A percentile compares a stretch with the other conserved stretches of the same genome.
Conservation (phyloP, 2,888 invertebrate species). For the Mimachlamys varia region DNA sequence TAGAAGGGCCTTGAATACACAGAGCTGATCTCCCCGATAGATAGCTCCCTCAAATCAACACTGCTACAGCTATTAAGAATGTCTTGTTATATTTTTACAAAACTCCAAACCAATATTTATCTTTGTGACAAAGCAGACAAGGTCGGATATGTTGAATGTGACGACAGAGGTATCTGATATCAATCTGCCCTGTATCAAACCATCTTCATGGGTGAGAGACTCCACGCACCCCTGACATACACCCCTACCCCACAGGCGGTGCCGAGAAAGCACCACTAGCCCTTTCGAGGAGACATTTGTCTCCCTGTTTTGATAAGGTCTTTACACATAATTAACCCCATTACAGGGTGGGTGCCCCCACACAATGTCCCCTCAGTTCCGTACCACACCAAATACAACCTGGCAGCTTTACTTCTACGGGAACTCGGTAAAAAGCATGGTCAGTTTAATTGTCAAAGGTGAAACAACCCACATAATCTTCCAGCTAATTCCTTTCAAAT, state of each 20-base stretch:
- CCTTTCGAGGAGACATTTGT: slow-evolving; percentile 25
- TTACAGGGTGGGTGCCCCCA: slow-evolving; percentile 31
- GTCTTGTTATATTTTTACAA: neutral
- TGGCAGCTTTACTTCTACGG: neutral
- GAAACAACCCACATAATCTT: neutral
- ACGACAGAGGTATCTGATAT: slow-evolving; percentile 29
- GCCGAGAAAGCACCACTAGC: slow-evolving; percentile 22
- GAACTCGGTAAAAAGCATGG: neutral
- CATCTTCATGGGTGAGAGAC: slow-evolving; percentile 10
- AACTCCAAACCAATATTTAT: slow-evolving; percentile 32
- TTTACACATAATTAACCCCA: slow-evolving; percentile 29
- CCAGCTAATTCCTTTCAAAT: too few relatives aligned
- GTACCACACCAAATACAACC: slow-evolving; percentile 5
- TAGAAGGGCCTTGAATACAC: slow-evolving; percentile 17
- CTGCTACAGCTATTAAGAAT: neutral
- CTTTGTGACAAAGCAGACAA: slow-evolving; percentile 33
- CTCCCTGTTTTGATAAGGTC: neutral
- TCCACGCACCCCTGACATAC: slow-evolving; percentile 13
- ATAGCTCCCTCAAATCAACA: slow-evolving; percentile 17
- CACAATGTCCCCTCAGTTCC: neutral
- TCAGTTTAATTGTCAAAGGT: neutral
- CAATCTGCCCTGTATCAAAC: slow-evolving; percentile 28
- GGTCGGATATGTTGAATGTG: slow-evolving; percentile 31
- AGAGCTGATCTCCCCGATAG: neutral
- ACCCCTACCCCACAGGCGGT: slow-evolving; percentile 21